These are phyloP conservation scores for Phylloscopus whistleri DNA, from an alignment of 2,113 vertebrate genomes.

Conservation along the genomic window DNA sequence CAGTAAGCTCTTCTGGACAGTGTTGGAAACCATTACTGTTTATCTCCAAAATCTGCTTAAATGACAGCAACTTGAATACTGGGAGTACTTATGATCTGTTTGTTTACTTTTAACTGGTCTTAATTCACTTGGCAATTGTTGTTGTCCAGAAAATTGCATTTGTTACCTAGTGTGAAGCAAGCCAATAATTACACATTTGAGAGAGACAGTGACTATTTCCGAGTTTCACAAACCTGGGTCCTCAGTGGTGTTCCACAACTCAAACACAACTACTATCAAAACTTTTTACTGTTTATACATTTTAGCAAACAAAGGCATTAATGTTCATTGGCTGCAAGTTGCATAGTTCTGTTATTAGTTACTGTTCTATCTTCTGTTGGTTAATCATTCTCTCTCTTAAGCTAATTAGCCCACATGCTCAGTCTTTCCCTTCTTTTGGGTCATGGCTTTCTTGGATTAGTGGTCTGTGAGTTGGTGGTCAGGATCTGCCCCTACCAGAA, in stretches of 20 bases:
- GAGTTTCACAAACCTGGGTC: not conserved
- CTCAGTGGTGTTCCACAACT: not conserved
- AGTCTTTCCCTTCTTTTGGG: not conserved
- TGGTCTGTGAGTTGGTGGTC: not conserved
- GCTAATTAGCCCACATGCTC: not conserved
- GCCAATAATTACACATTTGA: not conserved
- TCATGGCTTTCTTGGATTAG: not conserved
- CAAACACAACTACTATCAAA: not conserved
- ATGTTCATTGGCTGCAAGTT: not conserved
- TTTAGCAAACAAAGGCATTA: not conserved
- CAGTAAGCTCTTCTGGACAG: not conserved
- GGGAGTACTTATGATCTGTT: not conserved
- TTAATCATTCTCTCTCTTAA: not conserved
- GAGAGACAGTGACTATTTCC: not conserved
- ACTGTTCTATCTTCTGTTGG: not conserved
- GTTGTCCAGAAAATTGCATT: not conserved
- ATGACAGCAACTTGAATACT: not conserved
- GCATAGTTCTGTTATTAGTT: not conserved
- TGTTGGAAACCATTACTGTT: not conserved
- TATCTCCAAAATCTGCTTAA: not conserved
- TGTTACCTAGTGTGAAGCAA: not conserved
- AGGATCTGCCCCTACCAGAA: not conserved
- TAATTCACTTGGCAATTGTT: not conserved
- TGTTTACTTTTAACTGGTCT: not conserved
- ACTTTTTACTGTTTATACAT: not conserved